Percentiles rank a stretch among this genome's conserved stretches.
Conservation (phyloP, 1,140 invertebrate genomes). For the Oreohelix idahoensis region DNA sequence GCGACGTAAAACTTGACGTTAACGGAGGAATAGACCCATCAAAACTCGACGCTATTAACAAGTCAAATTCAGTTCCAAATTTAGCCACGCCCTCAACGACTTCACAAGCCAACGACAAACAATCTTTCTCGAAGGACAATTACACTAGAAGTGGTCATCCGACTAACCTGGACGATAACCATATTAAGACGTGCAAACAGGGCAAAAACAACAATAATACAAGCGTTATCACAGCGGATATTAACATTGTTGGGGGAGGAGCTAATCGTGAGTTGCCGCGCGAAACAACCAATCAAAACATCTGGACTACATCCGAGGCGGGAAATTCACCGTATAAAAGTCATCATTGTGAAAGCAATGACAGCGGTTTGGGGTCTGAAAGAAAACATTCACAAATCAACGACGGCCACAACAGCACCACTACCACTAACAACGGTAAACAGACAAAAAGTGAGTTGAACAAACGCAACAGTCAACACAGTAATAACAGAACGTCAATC, state of each 20-base stretch:
- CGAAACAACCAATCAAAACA: neutral
- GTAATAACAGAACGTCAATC: neutral
- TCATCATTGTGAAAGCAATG: conserved; percentile 37
- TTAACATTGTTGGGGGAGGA: conserved; percentile 5
- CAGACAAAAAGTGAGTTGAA: neutral
- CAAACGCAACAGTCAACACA: too few species aligned
- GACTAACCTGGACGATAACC: neutral
- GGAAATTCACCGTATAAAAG: neutral
- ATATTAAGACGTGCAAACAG: neutral
- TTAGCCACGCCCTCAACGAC: neutral
- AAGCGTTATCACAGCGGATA: conserved; percentile 19
- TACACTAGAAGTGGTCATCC: neutral
- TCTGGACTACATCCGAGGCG: neutral
- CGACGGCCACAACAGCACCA: neutral
- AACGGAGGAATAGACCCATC: neutral
- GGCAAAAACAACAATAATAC: neutral
- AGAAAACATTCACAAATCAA: conserved; percentile 29
- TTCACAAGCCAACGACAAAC: neutral
- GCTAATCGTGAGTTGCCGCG: neutral
- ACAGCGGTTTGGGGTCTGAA: conserved; percentile 31
- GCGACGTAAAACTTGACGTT: neutral
- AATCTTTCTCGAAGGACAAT: neutral
- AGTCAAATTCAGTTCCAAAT: conserved; percentile 19
- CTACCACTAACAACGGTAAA: neutral
- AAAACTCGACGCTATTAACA: neutral